Base-by-base conservation (phyloP, 2,888 invertebrate genomes). In the Parnassius glacialis region DNA sequence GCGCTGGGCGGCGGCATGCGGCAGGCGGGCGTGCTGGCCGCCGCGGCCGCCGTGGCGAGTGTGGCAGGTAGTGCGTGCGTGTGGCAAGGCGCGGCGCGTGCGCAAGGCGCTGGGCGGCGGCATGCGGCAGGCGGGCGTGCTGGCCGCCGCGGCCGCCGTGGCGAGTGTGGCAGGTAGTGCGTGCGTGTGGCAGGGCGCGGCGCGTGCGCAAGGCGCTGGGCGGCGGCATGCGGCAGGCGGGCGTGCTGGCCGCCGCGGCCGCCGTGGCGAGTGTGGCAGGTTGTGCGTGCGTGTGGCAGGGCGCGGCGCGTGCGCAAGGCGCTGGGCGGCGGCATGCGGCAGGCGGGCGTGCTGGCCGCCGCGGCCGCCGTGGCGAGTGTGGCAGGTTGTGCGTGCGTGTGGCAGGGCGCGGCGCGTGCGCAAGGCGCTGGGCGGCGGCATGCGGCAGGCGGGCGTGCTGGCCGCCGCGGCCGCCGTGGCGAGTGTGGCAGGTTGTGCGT, bases 1-100 rank as follows among this genome's bases (percentile, higher is more conserved):
- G 96, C 95, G 54, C 83, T 99, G 52, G 99, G 99, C 25, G 99
- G 99, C 43, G 98, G 96, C 1, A 97, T 98, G 97, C 93, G 99
- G 61, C 99, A 99, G 87, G 94, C 93, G 50, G 99, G 99, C 7
- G 92, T 98, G 54, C 77, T 99, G 58, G 98, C 98, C 0, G 98
- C 98, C 0, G 96, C 98, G 1, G 98, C 16, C 1, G 16, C 16
- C 16, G 34, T 34, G 34, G 34, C 34, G 7, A 3, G 5, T 7
- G 34, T 34, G 34, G 34, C 7, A 20, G 20, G 20, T 20, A 2
- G 2, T 34, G 44, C 13, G 41, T 45, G n/a, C 42, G 25, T 44
- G 25, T 45, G 44, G n/a, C 73, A 97, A 97, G 75, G 97, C 97
- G 0, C 93, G 94, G 10, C 93, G 97, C 59, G 73, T 94, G 50